Percentiles rank a stretch among this genome's conserved stretches.
Conservation (phyloP, 2,888 invertebrate genomes). For the Diabrotica balteata region DNA sequence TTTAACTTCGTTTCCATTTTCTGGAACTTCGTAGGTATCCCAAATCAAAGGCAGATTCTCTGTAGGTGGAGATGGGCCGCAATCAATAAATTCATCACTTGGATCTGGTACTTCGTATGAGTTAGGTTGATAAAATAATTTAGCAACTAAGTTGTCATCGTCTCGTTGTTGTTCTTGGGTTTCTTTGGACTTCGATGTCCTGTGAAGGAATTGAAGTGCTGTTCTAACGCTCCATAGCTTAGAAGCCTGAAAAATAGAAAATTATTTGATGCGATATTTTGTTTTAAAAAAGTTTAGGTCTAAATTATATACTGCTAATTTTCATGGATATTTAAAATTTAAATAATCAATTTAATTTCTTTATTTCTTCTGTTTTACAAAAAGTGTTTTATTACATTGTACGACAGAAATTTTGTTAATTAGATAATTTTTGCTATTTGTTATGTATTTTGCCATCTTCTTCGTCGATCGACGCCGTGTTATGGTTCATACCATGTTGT, state of each 20-base stretch:
- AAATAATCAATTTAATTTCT: too few relatives aligned
- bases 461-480: too few relatives aligned
- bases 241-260: conserved; percentile 10
- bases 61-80: conserved; percentile 78
- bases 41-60: conserved; percentile 81
- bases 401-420: too few relatives aligned
- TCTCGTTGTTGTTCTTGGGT: conserved; percentile 4
- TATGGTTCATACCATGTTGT: too few relatives aligned
- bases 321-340: too few relatives aligned
- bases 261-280: background rate
- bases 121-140: conserved; percentile 4
- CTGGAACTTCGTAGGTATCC: conserved; percentile 75
- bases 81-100: conserved; percentile 76
- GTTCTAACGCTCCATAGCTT: conserved; percentile 21
- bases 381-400: too few relatives aligned
- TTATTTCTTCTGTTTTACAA: too few relatives aligned
- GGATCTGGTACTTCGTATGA: conserved; percentile 52
- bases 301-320: too few relatives aligned
- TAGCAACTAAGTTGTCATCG: conserved; percentile 14
- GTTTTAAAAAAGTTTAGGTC: too few relatives aligned
- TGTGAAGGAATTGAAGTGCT: conserved; percentile 22
- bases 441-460: too few relatives aligned
- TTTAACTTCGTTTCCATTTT: conserved; percentile 71
- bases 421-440: too few relatives aligned
- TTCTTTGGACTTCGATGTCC: conserved; percentile 18